Base-by-base conservation (phyloP, 2,113 vertebrate species). In the Pelusios castaneus region DNA sequence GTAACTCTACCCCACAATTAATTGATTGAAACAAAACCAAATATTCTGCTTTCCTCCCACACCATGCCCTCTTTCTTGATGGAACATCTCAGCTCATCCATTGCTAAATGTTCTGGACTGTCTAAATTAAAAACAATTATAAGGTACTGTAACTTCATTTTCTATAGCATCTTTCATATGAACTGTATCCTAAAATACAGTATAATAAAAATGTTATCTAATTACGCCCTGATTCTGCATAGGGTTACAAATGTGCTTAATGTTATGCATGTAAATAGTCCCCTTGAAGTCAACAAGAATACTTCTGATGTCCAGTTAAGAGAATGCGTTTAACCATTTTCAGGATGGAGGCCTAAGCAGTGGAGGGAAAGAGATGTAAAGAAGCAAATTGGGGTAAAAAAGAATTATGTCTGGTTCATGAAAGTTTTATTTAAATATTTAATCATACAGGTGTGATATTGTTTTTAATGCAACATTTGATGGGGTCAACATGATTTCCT, bases 401-500 rank as follows among this genome's bases (percentile, higher is more conserved):
- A 67, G 60, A 67, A 70, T n/a, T 19, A 70, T 22, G 63, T 70
- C 63, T 38, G 16, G 16, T 70, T 38, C 63, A 70, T 70, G 54
- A 80, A 77, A 58, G 8, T 76, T 8, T 76, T 84, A 79, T 91
- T 88, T 92, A 85, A 82, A 52, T 89, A 93, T 96, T 52, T 92
- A 70, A 21, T 92, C 60, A 80, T 85, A 70, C 92, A 95, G 55
- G 43, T n/a, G 38, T 83, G 49, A 38, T 88, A 63, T 25, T 89
- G 51, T 85, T 78, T 79, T 92, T 91, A 45, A 85, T 80, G 51
- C 1, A 14, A 86, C 84, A 87, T 91, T 91, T 95, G 87, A 94
- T 85, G 95, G 95, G 91, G 96, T 95, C 94, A 94, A n/a, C 87
- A 80, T 79, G 95, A 91, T 89, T 93, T 84, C 92, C 88, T 87